phyloP scores from a whole-genome alignment of 1,140 invertebrate species.

The Drosophila orena region DNA sequence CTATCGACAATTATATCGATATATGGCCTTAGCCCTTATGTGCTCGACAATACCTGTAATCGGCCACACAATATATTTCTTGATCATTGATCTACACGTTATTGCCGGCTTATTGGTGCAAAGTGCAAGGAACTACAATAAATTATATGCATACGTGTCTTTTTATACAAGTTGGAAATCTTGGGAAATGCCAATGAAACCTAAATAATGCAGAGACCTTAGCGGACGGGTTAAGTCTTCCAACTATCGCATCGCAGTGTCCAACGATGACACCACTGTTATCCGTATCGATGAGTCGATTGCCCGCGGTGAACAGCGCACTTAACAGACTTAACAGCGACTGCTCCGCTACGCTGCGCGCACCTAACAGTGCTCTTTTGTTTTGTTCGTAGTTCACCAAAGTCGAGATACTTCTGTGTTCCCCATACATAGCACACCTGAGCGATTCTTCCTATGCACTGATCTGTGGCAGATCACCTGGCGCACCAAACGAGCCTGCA shows the following conservation, averaged over 20 bases:
- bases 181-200: too few relatives aligned
- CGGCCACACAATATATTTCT: too few relatives aligned
- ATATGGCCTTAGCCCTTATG: background rate
- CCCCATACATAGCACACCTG: background rate
- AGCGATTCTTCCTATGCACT: background rate
- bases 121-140: too few relatives aligned
- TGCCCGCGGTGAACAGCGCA: background rate
- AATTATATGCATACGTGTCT: too few relatives aligned
- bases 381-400: conserved; percentile 6
- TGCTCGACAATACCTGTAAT: background rate
- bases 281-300: conserved; percentile 11
- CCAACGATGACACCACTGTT: background rate
- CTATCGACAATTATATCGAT: background rate
- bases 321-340: conserved; percentile 16
- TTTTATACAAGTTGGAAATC: too few relatives aligned
- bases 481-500: background rate
- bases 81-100: too few relatives aligned
- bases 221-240: background rate
- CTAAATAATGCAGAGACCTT: too few relatives aligned
- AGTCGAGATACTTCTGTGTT: background rate
- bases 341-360: conserved; percentile 4
- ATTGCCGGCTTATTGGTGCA: too few relatives aligned
- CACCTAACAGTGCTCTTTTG: conserved; percentile 14
- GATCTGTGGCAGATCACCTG: background rate
- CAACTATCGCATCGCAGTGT: background rate